Percentiles rank a stretch among this genome's conserved stretches.
These are phyloP conservation scores for Hormiphora californensis DNA, from an alignment of 37 sponge, comb jelly and placozoan species.

Conservation along the genomic window DNA sequence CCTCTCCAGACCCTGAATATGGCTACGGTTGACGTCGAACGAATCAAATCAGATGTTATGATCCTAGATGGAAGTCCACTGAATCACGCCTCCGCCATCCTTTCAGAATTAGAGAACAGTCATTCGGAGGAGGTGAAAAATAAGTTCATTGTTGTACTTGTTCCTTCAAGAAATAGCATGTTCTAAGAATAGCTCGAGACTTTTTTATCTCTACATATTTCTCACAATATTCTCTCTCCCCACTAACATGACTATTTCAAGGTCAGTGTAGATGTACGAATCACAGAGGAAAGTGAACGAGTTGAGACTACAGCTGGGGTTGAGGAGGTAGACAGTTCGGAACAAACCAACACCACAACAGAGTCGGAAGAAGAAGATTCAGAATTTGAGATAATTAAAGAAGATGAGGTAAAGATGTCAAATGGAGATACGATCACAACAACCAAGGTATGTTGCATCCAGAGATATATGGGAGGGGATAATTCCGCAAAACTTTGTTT, in stretches of 20 bases:
- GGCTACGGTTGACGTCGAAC: background rate
- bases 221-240: background rate
- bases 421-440: no score
- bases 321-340: no score
- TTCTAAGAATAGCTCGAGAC: background rate
- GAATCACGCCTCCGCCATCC: conserved; percentile 28
- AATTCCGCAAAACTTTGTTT: no score
- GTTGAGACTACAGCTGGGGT: no score
- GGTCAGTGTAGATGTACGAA: conserved; percentile 9
- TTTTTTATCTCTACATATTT: background rate
- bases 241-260: no score
- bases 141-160: background rate
- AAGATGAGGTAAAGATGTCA: no score
- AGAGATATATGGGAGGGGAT: no score
- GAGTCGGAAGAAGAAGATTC: no score
- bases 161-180: background rate
- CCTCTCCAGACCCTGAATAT: no score
- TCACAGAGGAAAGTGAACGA: conserved; percentile 13
- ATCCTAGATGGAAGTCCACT: background rate
- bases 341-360: no score
- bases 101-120: background rate
- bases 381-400: no score
- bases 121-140: background rate
- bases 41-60: background rate
- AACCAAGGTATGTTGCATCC: no score